Base-by-base conservation (phyloP, 1,140 invertebrate species). In the Chlorops oryzae region DNA sequence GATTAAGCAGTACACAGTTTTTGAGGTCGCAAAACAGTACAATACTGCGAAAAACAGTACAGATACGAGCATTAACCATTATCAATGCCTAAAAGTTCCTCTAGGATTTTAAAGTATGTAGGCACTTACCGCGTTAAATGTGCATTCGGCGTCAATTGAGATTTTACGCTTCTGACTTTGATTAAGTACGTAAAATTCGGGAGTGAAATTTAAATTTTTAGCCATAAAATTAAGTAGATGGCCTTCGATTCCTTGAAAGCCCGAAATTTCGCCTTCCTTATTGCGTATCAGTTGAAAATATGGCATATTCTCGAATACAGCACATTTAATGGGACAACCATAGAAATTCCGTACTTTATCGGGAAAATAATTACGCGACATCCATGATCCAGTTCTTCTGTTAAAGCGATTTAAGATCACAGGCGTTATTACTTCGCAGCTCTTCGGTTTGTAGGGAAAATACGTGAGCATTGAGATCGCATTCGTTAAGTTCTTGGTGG, bases 301-400 rank as follows among this genome's bases (percentile, higher is more conserved):
- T 5, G 66, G 65, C 60, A 69, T 61, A 15, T 70, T 62, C 49
- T 63, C 54, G 65, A 65, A 70, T 2, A 65, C 69, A 41, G 65
- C 66, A 24, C 66, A 70, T 10, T 54, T 59, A 22, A 70, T 12
- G 0, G 48, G 54, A 27, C 66, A 70, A 28, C 65, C 66, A 34
- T 57, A 45, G 10, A 70, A 62, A 20, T 70, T 63, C 2, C 21
- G 10, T 28, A 66, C 25, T 32, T 69, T 70, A 3, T 42, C 10
- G 2, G 62, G 60, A 45, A 61, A 69, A 37, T 56, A 59, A 0
- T 43, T 38, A 2, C 18, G 20, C 13, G 44, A 45, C 20, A 21
- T 20, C 54, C 54, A 55, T n/a, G n/a, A n/a, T n/a, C n/a, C n/a
- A n/a, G n/a, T n/a, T n/a, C n/a, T n/a, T n/a, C n/a, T n/a, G n/a